Base-by-base conservation (phyloP, 2,888 invertebrate genomes). In the Dorcus parallelipipedus region DNA sequence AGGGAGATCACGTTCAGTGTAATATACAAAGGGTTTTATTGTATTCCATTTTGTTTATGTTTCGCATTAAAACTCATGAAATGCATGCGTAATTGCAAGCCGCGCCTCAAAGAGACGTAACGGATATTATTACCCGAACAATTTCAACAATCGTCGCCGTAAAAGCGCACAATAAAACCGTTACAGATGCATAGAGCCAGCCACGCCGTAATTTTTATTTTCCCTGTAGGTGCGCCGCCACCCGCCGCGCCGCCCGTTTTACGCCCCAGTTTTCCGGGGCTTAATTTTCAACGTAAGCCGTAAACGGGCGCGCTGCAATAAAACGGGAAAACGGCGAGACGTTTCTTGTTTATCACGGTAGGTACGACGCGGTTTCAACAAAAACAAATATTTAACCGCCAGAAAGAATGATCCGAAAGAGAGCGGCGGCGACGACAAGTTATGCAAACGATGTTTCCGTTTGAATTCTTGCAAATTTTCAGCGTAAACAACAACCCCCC, bases 391-490 rank as follows among this genome's bases (percentile, higher is more conserved):
- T 26, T 26, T 26, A 26, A 26, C 26, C 26, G 26, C 26, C 26
- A 26, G 26, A 26, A 26, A 26, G 20, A 45, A 45, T 45, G 17
- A 45, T 14, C 8, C 45, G 45, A 8, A 9, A 45, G 45, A 14
- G 10, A 20, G 45, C 45, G 45, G 45, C 45, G 45, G 20, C 14
- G 45, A 45, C 7, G 45, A 26, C 26, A 14, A 45, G 45, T 45
- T 45, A 45, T 14, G 45, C 45, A 45, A 45, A 45, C 45, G 26
- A 26, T 26, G 20, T 45, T 45, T 45, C 45, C 45, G n/a, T 45
- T 45, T 45, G 45, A 45, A 45, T 45, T 45, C 45, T 45, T 45
- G 45, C 10, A 45, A 45, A 45, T 45, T 45, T 45, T 20, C 2
- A 45, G 17, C 45, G 20, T 45, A 45, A 45, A 45, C 45, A 45